These are phyloP conservation scores for Hemithea aestivaria DNA, from an alignment of 2,888 invertebrate species.

Conservation along the genomic window DNA sequence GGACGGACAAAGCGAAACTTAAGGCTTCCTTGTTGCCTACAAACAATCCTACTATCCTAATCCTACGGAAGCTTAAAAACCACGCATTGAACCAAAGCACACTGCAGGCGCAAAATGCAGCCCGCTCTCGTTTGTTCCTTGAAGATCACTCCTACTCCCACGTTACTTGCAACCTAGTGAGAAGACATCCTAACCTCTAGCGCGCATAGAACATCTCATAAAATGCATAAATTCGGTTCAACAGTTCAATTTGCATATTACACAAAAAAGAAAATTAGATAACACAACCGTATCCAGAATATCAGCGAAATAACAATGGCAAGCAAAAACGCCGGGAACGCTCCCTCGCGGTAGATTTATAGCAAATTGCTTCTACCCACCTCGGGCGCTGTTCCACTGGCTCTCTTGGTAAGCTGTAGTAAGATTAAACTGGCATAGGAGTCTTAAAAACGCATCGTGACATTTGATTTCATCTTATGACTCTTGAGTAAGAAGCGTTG, in stretches of 20 bases:
- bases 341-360: conserved; percentile 65
- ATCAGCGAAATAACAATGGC: conserved; percentile 38
- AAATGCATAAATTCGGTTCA: conserved; percentile 19
- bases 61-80: no score
- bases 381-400: conserved; percentile 61
- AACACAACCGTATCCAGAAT: conserved; percentile 26
- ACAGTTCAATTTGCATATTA: conserved; percentile 26
- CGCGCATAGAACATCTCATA: conserved; percentile 10
- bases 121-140: no score
- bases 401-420: conserved; percentile 28
- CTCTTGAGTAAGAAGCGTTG: no score
- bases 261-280: conserved; percentile 30
- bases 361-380: conserved; percentile 65
- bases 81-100: no score
- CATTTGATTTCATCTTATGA: no score
- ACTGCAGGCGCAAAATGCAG: no score
- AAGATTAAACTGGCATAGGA: conserved; percentile 15
- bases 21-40: no score
- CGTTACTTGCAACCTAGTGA: no score
- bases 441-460: no score
- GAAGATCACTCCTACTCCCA: no score
- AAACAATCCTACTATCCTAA: no score
- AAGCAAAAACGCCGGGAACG: conserved; percentile 57
- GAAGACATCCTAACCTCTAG: conserved; percentile 8
- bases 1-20: no score